Conservation (phyloP, 2,113 vertebrate genomes). For the Catharus bicknelli region DNA sequence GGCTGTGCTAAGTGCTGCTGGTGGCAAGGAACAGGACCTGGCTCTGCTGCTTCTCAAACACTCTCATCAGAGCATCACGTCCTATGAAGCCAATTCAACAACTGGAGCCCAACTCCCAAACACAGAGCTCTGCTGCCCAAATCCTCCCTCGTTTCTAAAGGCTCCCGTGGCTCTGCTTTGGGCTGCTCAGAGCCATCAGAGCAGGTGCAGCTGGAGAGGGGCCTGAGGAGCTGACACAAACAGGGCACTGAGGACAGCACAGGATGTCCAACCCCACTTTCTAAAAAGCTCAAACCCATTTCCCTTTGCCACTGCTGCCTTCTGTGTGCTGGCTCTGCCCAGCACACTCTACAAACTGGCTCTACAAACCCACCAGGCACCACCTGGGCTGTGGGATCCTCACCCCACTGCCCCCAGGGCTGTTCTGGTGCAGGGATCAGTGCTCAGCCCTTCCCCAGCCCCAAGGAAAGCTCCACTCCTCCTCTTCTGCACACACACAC, state of each 20-base stretch:
- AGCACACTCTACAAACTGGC: background rate
- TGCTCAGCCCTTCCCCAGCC: rapidly evolving
- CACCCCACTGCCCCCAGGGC: rapidly evolving
- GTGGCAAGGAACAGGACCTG: conserved; percentile 21
- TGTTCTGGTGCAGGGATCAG: rapidly evolving
- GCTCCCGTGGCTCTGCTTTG: rapidly evolving
- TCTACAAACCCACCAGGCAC: background rate
- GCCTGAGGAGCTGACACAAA: rapidly evolving
- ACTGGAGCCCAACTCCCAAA: background rate
- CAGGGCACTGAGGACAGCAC: rapidly evolving
- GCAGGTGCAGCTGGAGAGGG: background rate
- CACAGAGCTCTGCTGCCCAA: background rate
- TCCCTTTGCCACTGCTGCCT: background rate
- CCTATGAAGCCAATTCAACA: conserved; percentile 36
- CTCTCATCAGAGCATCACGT: background rate
- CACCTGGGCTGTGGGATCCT: background rate
- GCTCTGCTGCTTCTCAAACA: conserved; percentile 5
- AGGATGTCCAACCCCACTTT: background rate
- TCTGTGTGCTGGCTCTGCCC: background rate
- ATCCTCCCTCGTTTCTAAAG: background rate
- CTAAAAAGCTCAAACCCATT: background rate
- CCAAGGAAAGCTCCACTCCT: background rate
- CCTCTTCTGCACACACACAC: background rate
- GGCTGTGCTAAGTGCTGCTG: background rate
- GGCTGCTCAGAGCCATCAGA: background rate